phyloP scores from a whole-genome alignment of 2,888 invertebrate genomes.

The Lymantria monacha region DNA sequence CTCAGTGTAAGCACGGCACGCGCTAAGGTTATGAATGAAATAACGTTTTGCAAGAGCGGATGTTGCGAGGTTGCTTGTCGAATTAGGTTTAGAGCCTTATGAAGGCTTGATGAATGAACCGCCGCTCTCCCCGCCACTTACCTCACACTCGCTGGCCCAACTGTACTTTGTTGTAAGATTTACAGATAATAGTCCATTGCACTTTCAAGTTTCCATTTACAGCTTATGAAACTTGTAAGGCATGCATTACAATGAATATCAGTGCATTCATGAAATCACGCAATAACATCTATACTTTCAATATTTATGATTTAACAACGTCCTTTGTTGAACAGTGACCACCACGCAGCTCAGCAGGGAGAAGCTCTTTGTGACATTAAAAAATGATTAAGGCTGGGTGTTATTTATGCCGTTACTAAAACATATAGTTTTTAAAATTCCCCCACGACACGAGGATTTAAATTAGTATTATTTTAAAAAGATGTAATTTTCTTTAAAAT shows the following conservation, averaged over 20 bases:
- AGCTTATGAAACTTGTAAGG: neutral
- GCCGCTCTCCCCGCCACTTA: conserved; percentile 35
- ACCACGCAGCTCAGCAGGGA: too few species aligned
- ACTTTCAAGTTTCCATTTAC: conserved; percentile 2
- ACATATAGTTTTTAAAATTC: too few species aligned
- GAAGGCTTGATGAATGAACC: conserved; percentile 79
- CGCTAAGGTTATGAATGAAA: conserved; percentile 78
- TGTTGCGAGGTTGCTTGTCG: conserved; percentile 80
- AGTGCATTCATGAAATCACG: too few species aligned
- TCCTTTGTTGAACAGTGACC: too few species aligned
- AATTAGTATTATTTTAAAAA: too few species aligned
- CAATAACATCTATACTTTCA: too few species aligned
- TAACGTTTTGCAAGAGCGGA: conserved; percentile 82
- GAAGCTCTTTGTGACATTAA: too few species aligned
- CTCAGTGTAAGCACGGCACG: conserved; percentile 56
- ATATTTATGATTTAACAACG: too few species aligned
- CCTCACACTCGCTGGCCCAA: conserved; percentile 33
- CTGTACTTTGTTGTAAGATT: conserved; percentile 29
- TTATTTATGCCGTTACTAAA: too few species aligned
- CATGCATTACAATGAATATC: neutral
- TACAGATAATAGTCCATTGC: conserved; percentile 35
- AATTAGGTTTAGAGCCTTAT: conserved; percentile 82
- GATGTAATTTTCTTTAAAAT: too few species aligned
- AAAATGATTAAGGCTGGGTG: too few species aligned
- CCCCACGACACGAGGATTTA: too few species aligned